Conservation (phyloP, 2,113 vertebrate species). For the Trichechus manatus region DNA sequence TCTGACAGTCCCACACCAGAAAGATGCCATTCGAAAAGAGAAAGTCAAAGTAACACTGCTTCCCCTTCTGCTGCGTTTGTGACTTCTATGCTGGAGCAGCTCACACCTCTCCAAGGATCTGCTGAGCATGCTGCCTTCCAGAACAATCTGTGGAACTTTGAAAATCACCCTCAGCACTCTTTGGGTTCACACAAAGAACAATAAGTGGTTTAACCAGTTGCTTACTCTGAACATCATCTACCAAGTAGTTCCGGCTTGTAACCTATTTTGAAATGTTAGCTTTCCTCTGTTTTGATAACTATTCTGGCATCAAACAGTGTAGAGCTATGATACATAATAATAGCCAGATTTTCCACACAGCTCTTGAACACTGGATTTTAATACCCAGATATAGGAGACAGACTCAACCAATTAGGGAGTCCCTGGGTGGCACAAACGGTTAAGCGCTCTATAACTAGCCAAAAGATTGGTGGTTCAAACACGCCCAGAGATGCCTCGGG, state of each 20-base stretch:
- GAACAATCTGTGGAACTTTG: not conserved
- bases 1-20: not conserved
- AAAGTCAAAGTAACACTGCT: not conserved
- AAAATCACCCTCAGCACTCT: constrained; percentile 17
- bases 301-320: not conserved
- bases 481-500: not conserved
- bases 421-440: not conserved
- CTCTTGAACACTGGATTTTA: not conserved
- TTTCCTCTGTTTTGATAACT: constrained; percentile 26
- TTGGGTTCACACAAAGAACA: not conserved
- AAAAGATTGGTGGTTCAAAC: not conserved
- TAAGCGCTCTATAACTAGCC: not conserved
- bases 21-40: constrained; percentile 23
- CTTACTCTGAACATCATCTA: not conserved
- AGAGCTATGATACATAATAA: not conserved
- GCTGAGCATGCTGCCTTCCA: not conserved
- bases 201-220: not conserved
- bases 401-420: not conserved
- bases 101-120: not conserved
- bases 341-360: not conserved
- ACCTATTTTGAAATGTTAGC: constrained; percentile 9
- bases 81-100: not conserved
- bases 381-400: constrained; percentile 24
- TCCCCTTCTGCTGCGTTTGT: not conserved
- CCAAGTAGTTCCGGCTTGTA: not conserved